These are phyloP conservation scores for Propithecus perrieri DNA, from an alignment of 2,797 vertebrate genomes.

Conservation along the genomic window DNA sequence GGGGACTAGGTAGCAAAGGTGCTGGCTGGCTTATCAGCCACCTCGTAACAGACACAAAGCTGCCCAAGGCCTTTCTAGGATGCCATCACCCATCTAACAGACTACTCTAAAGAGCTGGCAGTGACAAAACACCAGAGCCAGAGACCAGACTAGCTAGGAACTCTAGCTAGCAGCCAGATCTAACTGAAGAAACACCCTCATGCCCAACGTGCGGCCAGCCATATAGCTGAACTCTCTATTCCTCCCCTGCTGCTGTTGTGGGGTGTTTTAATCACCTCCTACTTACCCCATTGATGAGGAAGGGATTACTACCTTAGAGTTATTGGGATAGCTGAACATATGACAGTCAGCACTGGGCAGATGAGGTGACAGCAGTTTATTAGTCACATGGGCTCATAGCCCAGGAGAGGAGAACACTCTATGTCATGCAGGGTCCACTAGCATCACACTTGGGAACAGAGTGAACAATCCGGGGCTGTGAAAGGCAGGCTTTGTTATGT, in stretches of 20 bases:
- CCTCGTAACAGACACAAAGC: background rate
- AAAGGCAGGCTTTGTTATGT: background rate
- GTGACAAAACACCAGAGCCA: background rate
- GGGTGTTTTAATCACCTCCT: background rate
- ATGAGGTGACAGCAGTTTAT: background rate
- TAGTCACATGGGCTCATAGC: background rate
- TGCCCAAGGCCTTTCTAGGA: background rate
- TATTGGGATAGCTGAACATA: background rate
- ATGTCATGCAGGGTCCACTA: fast-evolving
- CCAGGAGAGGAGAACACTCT: background rate
- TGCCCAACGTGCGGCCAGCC: background rate
- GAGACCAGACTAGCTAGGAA: background rate
- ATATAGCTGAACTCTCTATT: background rate
- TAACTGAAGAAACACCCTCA: background rate
- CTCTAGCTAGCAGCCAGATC: background rate
- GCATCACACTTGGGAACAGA: background rate
- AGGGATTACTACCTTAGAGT: background rate
- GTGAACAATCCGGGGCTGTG: background rate
- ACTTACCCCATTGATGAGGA: background rate
- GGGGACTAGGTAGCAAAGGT: background rate
- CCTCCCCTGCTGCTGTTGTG: background rate
- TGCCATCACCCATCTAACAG: background rate
- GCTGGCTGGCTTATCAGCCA: background rate
- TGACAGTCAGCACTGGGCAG: background rate
- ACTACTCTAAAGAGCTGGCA: background rate